A percentile compares a stretch with the other conserved stretches of the same genome.
phyloP scores from a whole-genome alignment of 2,113 vertebrate species.

The Campylomormyrus numenius region DNA sequence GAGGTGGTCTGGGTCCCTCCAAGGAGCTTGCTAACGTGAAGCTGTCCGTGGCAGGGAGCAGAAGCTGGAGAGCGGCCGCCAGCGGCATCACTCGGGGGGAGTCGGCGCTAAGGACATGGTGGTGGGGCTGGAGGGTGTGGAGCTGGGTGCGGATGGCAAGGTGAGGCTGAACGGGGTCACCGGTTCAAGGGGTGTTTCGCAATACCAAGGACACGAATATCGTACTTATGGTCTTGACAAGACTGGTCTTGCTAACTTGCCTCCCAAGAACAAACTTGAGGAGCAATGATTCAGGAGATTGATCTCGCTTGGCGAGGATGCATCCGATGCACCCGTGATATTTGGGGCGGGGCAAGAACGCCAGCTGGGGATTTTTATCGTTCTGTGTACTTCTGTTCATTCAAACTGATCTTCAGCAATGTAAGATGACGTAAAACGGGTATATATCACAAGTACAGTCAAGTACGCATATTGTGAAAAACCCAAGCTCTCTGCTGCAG shows the following conservation, averaged over 20 bases:
- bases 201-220: not conserved
- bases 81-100: conserved; percentile 78
- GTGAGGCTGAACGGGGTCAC: conserved; percentile 54
- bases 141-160: conserved; percentile 94
- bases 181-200: not conserved
- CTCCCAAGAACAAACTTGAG: not conserved
- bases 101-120: conserved; percentile 87
- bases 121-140: conserved; percentile 92
- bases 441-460: not conserved
- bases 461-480: not conserved
- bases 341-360: not conserved
- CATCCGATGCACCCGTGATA: not conserved
- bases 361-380: not conserved
- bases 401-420: not conserved
- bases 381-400: not conserved
- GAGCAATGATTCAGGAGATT: not conserved
- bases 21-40: not conserved
- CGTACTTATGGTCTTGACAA: not conserved
- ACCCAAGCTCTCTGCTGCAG: not conserved
- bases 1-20: not conserved
- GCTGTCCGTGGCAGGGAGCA: conserved; percentile 67
- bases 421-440: not conserved
- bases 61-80: conserved; percentile 82
- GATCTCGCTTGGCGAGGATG: not conserved
- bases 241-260: not conserved